Evolutionary conservation across 2,113 vertebrate species (phyloP).

Genomic region (Erpornis zantholeuca): DNA sequence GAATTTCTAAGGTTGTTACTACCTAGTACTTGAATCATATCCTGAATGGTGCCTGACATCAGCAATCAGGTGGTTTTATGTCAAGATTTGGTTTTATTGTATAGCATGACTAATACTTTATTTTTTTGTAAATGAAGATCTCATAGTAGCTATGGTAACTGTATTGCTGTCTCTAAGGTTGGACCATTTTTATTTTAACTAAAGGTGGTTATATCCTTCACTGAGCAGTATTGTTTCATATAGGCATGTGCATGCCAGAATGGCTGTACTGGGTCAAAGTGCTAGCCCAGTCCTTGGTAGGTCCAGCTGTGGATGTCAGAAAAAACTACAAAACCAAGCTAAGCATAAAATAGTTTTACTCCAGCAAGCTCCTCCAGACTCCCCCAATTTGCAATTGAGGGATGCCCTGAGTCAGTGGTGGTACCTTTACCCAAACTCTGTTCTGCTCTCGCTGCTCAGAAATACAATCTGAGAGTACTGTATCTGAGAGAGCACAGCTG

Average conservation of each 20-base stretch:
- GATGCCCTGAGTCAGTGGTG: background rate
- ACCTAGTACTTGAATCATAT: background rate
- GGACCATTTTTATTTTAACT: background rate
- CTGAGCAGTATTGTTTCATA: background rate
- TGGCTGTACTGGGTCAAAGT: background rate
- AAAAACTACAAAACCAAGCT: background rate
- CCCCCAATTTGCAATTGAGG: background rate
- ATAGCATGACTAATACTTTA: background rate
- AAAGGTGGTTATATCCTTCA: background rate
- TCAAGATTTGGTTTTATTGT: background rate
- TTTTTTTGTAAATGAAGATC: background rate
- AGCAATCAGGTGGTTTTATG: background rate
- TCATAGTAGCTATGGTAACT: background rate
- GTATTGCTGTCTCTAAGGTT: background rate
- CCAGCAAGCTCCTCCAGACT: background rate
- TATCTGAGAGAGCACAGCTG: background rate
- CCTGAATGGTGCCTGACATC: background rate
- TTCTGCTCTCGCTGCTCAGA: background rate
- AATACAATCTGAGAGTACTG: background rate
- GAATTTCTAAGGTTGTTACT: background rate
- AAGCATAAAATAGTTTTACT: background rate
- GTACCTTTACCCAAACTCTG: background rate
- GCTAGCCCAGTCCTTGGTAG: background rate
- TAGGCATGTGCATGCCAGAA: fast-evolving
- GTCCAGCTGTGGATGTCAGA: background rate